Conservation (phyloP, 2,888 invertebrate genomes). For the Sminthurinus aureus region DNA sequence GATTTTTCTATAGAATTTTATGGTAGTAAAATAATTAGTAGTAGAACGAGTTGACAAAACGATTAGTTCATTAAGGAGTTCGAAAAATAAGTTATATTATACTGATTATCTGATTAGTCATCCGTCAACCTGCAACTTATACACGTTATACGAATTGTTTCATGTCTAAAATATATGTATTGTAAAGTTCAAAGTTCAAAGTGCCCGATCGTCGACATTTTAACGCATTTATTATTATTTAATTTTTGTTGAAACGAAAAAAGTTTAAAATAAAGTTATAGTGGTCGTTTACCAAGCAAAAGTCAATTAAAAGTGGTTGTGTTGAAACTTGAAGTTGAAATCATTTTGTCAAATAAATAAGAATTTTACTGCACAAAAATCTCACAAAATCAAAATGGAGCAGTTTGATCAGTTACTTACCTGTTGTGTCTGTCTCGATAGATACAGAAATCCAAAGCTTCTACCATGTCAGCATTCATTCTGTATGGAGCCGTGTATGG, state of each 20-base stretch:
- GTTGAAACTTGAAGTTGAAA: neutral
- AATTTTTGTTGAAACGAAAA: neutral
- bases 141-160: neutral
- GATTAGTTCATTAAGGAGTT: neutral
- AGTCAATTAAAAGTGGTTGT: neutral
- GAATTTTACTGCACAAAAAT: neutral
- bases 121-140: neutral
- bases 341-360: neutral
- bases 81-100: neutral
- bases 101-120: neutral
- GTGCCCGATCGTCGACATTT: too few species aligned
- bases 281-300: neutral
- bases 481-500: constrained; percentile 99
- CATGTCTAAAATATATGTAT: too few species aligned
- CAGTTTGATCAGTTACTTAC: constrained; percentile 97
- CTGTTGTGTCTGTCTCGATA: constrained; percentile 94
- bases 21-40: neutral
- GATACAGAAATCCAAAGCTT: constrained; percentile 96
- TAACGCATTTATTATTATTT: too few species aligned
- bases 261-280: neutral
- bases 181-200: too few species aligned
- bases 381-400: constrained; percentile 73
- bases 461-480: constrained; percentile 99
- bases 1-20: too few species aligned
- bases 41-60: too few species aligned